Evolutionary conservation across 1,140 invertebrate genomes (phyloP), one percentile per base, ranked within the genome.

Genomic region (Rhyzopertha dominica): DNA sequence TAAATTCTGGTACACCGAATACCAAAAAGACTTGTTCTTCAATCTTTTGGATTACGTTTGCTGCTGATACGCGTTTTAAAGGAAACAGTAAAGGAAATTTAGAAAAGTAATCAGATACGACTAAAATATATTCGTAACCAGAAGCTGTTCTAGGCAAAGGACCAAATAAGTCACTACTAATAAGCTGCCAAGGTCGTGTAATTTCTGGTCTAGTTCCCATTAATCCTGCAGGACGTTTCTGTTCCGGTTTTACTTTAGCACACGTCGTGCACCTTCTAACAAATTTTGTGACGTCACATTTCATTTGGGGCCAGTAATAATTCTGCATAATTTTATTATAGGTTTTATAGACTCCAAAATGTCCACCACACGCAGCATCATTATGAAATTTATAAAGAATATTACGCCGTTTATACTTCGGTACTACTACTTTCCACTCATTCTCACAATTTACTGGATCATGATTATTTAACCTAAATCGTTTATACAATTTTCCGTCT

Each of bases 381-480:
- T 39, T 13, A 30, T 39, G 37, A 26, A 22, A 26, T 12, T 23
- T 19, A 5, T 23, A 9, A 10, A 39, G 20, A 7, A 39, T 5
- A 10, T 28, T 23, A 16, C 37, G 19, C 25, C 37, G 37, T 30
- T 22, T 19, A 14, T 22, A 30, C 17, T 9, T 10, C 4, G 37
- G 37, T 39, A 39, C 37, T 4, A 39, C 37, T 5, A 39, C 10
- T 26, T 39, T 39, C 37, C 37, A 39, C 9, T 28, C 5, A 13
- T 39, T 13, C 3, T 10, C 20, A 5, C 5, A 19, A 19, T 17
- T 5, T 7, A n/a, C 17, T 7, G 5, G 8, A 19, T 8, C 12
- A 3, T 39, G 18, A 10, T 17, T 31, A 8, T 39, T 23, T 8
- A 4, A 4, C n/a, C n/a, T n/a, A 13, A 22, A 10, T 39, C 14